phyloP scores from a whole-genome alignment of 2,113 vertebrate genomes.

The Noturus placidus region DNA sequence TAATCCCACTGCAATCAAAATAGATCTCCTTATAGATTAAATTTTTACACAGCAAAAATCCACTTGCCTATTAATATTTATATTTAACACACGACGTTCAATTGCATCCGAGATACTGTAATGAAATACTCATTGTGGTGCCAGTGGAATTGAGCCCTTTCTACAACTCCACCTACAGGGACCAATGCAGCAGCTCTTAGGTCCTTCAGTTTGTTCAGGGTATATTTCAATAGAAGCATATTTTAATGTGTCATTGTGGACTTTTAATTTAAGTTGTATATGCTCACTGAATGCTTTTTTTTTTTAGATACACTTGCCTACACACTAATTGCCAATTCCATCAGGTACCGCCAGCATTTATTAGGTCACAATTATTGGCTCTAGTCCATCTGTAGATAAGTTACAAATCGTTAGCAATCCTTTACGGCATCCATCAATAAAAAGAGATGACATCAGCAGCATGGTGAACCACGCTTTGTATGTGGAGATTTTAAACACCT shows the following conservation, averaged over 20 bases:
- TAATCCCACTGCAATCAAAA: background rate
- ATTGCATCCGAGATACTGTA: too few relatives aligned
- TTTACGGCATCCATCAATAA: background rate
- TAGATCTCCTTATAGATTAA: background rate
- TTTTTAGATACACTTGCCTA: too few relatives aligned
- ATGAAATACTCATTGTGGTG: too few relatives aligned
- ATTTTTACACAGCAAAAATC: background rate
- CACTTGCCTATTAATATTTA: too few relatives aligned
- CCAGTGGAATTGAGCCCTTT: background rate
- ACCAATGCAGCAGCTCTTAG: background rate
- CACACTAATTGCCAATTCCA: too few relatives aligned
- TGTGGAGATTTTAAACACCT: background rate
- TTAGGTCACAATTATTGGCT: too few relatives aligned
- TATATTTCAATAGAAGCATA: background rate
- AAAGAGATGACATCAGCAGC: background rate
- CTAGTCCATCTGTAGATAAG: too few relatives aligned
- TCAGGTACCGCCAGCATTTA: too few relatives aligned
- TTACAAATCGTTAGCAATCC: background rate
- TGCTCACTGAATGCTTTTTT: too few relatives aligned
- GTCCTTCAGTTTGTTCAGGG: background rate
- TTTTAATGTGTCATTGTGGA: background rate
- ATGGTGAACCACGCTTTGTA: background rate
- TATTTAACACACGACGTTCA: too few relatives aligned
- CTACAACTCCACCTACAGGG: background rate
- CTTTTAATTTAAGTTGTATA: background rate